phyloP scores from a whole-genome alignment of 2,888 invertebrate species.

The Chloroclystis v-ata region DNA sequence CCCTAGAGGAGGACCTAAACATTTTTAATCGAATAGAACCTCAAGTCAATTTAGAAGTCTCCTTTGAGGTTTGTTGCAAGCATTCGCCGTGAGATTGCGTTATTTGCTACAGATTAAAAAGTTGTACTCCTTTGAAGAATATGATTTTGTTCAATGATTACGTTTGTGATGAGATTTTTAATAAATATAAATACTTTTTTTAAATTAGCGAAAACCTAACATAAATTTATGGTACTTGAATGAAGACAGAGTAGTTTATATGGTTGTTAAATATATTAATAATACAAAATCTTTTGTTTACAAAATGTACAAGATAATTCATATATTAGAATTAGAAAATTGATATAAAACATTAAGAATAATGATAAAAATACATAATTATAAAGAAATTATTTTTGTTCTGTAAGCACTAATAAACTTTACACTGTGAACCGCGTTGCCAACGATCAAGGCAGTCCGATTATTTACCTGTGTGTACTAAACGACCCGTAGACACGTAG shows the following conservation, averaged over 20 bases:
- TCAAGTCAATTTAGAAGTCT: slow-evolving; percentile 10
- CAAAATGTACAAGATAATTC: no score
- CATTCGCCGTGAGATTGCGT: slow-evolving; percentile 13
- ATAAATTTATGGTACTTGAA: no score
- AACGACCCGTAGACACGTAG: slow-evolving; percentile 33
- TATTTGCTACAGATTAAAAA: not conserved
- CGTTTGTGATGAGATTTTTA: not conserved
- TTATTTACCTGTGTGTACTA: slow-evolving; percentile 33
- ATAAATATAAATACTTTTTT: not conserved
- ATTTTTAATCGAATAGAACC: slow-evolving; percentile 1
- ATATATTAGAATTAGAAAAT: no score
- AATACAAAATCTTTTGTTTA: no score
- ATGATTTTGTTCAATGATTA: not conserved
- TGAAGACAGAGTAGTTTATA: no score
- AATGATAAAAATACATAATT: no score
- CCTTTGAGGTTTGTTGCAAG: slow-evolving; percentile 4
- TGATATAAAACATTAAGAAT: no score
- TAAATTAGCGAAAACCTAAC: no score
- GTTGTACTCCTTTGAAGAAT: not conserved
- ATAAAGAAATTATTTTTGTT: slow-evolving; percentile 4
- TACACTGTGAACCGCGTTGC: slow-evolving; percentile 23
- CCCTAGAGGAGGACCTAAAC: not conserved
- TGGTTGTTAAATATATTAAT: no score
- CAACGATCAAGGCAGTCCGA: slow-evolving; percentile 27
- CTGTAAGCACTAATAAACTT: slow-evolving; percentile 19